Evolutionary conservation across 53 echinoderm and acorn worm species (phyloP), one percentile per base, ranked within the genome.

Genomic region (Echinometra lucunter): DNA sequence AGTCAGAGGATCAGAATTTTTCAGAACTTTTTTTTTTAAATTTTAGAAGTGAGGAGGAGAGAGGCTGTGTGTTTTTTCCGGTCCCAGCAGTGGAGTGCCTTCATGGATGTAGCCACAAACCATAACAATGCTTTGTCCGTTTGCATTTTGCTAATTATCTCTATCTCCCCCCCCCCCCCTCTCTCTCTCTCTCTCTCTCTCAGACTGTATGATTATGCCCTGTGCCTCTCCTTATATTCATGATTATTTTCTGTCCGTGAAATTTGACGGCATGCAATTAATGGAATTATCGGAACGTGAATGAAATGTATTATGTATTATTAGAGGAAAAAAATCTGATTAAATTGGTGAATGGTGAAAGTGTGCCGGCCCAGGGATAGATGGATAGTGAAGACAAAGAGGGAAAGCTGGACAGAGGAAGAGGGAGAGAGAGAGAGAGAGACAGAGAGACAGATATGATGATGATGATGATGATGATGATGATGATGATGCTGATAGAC

Each of bases 111-210:
- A 40, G 38, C 42, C 78, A 78, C 4, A 78, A 63, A 42, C 38
- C 78, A 78, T 78, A 78, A 78, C 78, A 85, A 49, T 47, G 85
- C 85, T 85, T 49, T 85, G 85, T 85, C 85, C 85, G 2, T 47
- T 27, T 49, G 47, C 45, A 78, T 75, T 34, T 42, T 78, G 38
- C 78, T 78, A 42, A 78, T 78, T 38, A 42, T 78, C 4, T 75
- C n/a, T n/a, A n/a, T n/a, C n/a, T n/a, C n/a, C n/a, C n/a, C n/a
- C n/a, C n/a, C n/a, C n/a, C n/a, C n/a, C n/a, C n/a, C n/a, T n/a
- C n/a, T n/a, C n/a, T n/a, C n/a, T n/a, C n/a, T n/a, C n/a, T n/a
- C n/a, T n/a, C n/a, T n/a, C n/a, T n/a, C 40, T 38, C 75, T 38
- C 75, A 38, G 37, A 4, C 40, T 4, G 2, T 34, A 47, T 32